These are phyloP conservation scores for Nowickia ferox DNA, from an alignment of 2,888 invertebrate species.

Conservation along the genomic window DNA sequence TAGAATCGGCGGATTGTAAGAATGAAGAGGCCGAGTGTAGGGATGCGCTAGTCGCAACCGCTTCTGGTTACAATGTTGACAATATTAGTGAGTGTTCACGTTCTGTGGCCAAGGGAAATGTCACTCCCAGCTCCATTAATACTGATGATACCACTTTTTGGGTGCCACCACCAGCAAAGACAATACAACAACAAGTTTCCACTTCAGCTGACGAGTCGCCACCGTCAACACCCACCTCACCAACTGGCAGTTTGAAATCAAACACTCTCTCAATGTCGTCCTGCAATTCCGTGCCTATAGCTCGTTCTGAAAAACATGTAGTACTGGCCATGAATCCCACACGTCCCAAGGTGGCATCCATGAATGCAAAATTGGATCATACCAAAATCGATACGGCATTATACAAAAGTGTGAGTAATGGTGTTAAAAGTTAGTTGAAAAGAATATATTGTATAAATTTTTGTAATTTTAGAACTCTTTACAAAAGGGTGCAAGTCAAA, in stretches of 20 bases:
- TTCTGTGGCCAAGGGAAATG: constrained; percentile 79
- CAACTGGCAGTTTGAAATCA: constrained; percentile 83
- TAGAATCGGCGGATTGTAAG: constrained; percentile 84
- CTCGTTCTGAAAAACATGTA: constrained; percentile 85
- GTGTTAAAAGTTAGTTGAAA: neutral
- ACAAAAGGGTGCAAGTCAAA: constrained; percentile 78
- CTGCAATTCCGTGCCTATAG: constrained; percentile 81
- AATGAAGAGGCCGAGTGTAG: constrained; percentile 83
- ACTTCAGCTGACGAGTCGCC: constrained; percentile 82
- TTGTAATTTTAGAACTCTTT: constrained; percentile 76
- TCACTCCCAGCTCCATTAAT: constrained; percentile 82
- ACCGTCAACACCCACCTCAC: constrained; percentile 83
- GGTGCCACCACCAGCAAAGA: constrained; percentile 82
- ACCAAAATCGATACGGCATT: constrained; percentile 86
- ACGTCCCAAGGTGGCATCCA: constrained; percentile 84
- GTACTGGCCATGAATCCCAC: constrained; percentile 84
- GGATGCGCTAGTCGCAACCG: constrained; percentile 83
- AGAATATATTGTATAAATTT: neutral
- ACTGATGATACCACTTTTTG: constrained; percentile 84
- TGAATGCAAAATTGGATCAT: constrained; percentile 87
- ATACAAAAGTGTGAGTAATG: constrained; percentile 84
- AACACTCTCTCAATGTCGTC: constrained; percentile 82
- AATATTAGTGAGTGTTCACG: constrained; percentile 82
- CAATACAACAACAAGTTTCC: constrained; percentile 78
- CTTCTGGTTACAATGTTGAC: constrained; percentile 82